A percentile compares a stretch with the other conserved stretches of the same genome.
Conservation (phyloP, 2,797 vertebrate genomes). For the Lacerta viridis region DNA sequence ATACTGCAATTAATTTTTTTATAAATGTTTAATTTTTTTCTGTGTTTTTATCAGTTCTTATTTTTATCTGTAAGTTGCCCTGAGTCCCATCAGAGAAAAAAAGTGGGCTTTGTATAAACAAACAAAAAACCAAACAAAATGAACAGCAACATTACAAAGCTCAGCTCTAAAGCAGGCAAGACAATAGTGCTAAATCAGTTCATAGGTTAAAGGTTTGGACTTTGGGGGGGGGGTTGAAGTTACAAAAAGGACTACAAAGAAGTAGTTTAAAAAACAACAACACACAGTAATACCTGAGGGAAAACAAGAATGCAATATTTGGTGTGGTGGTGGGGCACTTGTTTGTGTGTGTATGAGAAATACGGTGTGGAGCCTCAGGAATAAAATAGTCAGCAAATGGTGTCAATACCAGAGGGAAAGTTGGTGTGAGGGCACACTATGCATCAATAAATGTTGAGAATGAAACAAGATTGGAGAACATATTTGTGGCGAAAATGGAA, state of each 20-base stretch:
- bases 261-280: background rate
- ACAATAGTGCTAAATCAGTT: background rate
- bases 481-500: background rate
- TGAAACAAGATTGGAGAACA: too few species aligned
- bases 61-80: too few species aligned
- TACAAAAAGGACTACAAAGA: background rate
- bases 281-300: background rate
- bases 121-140: background rate
- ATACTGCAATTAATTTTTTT: too few species aligned
- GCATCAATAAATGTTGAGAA: background rate
- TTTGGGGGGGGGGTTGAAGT: background rate
- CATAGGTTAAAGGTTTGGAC: background rate
- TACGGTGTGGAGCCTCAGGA: background rate
- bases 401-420: background rate
- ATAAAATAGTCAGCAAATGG: background rate
- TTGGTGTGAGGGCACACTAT: background rate
- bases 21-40: too few species aligned
- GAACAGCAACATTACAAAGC: background rate
- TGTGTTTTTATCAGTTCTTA: too few species aligned
- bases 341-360: background rate
- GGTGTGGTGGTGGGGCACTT: background rate
- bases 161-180: background rate
- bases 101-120: too few species aligned
- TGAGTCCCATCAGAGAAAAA: too few species aligned
- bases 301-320: background rate